Percentiles rank a stretch among this genome's conserved stretches.
These are phyloP conservation scores for Hypanus sabinus DNA, from an alignment of 2,113 vertebrate species.

Conservation along the genomic window DNA sequence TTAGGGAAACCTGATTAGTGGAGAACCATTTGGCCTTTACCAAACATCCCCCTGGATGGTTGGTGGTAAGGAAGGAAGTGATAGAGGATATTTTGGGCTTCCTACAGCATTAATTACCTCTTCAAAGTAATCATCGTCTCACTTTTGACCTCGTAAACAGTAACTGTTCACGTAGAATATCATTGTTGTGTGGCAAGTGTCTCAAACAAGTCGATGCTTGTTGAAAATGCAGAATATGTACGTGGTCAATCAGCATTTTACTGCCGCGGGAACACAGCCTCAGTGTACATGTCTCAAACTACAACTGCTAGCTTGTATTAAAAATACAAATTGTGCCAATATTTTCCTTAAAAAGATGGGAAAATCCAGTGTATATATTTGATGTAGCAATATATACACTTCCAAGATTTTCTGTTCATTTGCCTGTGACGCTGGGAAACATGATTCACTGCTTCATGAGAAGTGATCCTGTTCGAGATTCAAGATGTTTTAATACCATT, in stretches of 20 bases:
- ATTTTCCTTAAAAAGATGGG: neutral
- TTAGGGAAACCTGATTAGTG: no score
- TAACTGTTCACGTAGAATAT: conserved; percentile 39
- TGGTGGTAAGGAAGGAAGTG: conserved; percentile 37
- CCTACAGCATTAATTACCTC: conserved; percentile 40
- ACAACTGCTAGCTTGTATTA: neutral
- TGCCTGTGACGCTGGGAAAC: neutral
- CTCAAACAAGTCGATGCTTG: conserved; percentile 4
- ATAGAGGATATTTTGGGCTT: conserved; percentile 41
- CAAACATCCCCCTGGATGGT: neutral
- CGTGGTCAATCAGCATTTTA: neutral
- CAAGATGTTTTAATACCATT: no score
- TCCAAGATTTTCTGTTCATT: neutral
- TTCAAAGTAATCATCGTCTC: conserved; percentile 38
- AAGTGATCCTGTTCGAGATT: neutral
- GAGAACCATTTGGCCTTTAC: neutral
- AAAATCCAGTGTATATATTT: neutral
- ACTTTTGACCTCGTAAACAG: conserved; percentile 43
- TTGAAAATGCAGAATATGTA: conserved; percentile 26
- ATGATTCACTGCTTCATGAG: neutral
- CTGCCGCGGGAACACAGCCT: no score
- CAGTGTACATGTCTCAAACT: neutral
- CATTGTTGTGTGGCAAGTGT: conserved; percentile 44
- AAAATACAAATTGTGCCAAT: neutral
- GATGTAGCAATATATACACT: neutral